Evolutionary conservation across 1,140 invertebrate species (phyloP), one percentile per base, ranked within the genome.

Genomic region (Brachionus rubens): DNA sequence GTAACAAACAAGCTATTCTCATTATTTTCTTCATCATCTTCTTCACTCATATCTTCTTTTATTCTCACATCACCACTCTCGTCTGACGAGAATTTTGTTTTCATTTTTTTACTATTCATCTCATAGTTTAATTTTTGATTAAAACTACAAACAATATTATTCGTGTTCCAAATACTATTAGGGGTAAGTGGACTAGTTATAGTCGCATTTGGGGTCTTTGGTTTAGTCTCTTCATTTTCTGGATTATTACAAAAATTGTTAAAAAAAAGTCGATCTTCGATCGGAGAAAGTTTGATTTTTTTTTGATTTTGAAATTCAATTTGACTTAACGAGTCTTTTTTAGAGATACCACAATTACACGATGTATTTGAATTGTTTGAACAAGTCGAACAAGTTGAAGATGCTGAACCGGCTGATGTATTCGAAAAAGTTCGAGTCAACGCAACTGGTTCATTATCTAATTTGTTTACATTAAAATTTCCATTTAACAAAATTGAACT

Each of bases 71-170:
- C n/a, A 2, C 43, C 5, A 43, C 46, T 33, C 24, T 70, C 65
- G 5, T 26, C 28, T 3, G 46, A 72, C 4, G 2, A 50, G 46
- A 47, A 48, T 30, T 16, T 30, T 24, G 9, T 33, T 19, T 72
- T 50, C 1, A 30, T 9, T 28, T 54, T 72, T 70, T 30, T 47
- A n/a, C n/a, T 30, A 16, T 47, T 54, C 19, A 30, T 33, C 19
- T 72, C 68, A n/a, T 50, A 50, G 46, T 30, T 54, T n/a, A 54
- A 40, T 30, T 50, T 72, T n/a, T 59, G 54, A 41, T 26, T 43
- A 19, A 65, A 46, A 46, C 43, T 46, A 14, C 9, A 46, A 7
- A 46, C 14, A 14, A 46, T 46, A 46, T 46, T 24, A 14, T 65
- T 36, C 9, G 41, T 24, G 9, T 65, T 65, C 40, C 33, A 43